Evolutionary conservation across 92 coral and sea anemone genomes (phyloP), one percentile per base, ranked within the genome.

Genomic region (Zoanthus sansibaricus): DNA sequence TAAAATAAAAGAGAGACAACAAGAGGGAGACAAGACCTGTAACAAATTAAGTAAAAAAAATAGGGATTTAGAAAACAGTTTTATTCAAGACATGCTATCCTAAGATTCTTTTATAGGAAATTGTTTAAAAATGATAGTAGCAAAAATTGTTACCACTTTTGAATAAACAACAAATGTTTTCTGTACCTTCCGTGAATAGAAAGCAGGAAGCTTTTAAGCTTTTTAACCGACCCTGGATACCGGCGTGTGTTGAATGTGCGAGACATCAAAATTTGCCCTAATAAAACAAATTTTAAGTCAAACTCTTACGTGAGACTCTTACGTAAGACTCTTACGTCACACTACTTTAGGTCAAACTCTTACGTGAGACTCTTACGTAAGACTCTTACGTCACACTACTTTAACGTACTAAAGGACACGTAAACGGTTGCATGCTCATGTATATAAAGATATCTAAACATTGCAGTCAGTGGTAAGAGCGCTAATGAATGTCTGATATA

Each of bases 151-250:
- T 37, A 37, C 42, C 42, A 37, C 42, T 37, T 37, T 37, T 37
- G 42, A 37, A 37, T 37, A 37, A 37, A 37, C 42, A 37, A 37
- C 4, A 37, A 12, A 25, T 30, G 21, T 54, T 79, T 54, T 51
- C 17, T 17, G 52, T 80, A 80, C 85, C 85, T 80, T 80, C 85
- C 85, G 12, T 42, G 74, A 17, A 80, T 66, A 5, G 85, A 80
- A 31, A 66, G 52, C 9, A 80, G 47, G 74, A 64, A 80, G 0
- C 66, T 13, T 21, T 55, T 45, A 4, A 80, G 85, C 31, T 80
- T 46, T 21, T 9, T 44, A n/a, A 75, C 85, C 0, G 85, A 80
- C n/a, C 18, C n/a, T 6, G 13, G 5, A 4, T 12, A 20, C 45
- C 74, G 74, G 44, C 47, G 75, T 9, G 85, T 80, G 45, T 80